Evolutionary conservation across 2,113 vertebrate genomes (phyloP).

Genomic region (Notarius lentiginosus): DNA sequence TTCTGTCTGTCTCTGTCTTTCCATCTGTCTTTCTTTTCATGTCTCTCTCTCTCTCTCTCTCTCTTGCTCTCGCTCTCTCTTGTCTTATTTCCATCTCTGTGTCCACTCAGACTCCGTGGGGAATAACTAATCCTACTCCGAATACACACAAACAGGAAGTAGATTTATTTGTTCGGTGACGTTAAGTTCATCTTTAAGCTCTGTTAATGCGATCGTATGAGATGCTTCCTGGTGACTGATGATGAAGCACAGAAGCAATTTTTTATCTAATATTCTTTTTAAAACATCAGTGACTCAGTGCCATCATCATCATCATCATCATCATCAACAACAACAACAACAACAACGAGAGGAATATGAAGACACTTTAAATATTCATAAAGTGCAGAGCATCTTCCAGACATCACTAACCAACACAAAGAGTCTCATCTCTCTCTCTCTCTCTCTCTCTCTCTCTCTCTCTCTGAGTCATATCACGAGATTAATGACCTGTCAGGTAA

Average conservation of each 20-base stretch:
- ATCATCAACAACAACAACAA: constrained; percentile 26
- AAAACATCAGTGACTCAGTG: neutral
- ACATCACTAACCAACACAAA: constrained; percentile 37
- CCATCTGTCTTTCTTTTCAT: neutral
- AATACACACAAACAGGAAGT: neutral
- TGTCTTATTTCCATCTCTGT: neutral
- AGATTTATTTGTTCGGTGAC: neutral
- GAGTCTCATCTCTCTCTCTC: constrained; percentile 30
- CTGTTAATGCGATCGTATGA: neutral
- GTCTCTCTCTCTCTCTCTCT: neutral
- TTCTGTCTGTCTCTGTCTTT: neutral
- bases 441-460: constrained; percentile 30
- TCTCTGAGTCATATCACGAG: constrained; percentile 41
- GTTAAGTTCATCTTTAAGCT: neutral
- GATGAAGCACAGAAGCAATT: neutral
- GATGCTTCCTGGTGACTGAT: neutral
- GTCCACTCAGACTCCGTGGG: neutral
- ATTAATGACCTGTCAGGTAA: constrained; percentile 52
- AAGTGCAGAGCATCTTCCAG: constrained; percentile 35
- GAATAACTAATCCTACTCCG: neutral
- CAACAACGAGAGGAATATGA: constrained; percentile 33
- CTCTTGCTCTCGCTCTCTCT: constrained; percentile 20
- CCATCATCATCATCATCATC: neutral
- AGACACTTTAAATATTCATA: constrained; percentile 50
- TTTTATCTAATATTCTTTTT: neutral